phyloP scores from a whole-genome alignment of 2,888 invertebrate species.

The Fabriciana adippe region DNA sequence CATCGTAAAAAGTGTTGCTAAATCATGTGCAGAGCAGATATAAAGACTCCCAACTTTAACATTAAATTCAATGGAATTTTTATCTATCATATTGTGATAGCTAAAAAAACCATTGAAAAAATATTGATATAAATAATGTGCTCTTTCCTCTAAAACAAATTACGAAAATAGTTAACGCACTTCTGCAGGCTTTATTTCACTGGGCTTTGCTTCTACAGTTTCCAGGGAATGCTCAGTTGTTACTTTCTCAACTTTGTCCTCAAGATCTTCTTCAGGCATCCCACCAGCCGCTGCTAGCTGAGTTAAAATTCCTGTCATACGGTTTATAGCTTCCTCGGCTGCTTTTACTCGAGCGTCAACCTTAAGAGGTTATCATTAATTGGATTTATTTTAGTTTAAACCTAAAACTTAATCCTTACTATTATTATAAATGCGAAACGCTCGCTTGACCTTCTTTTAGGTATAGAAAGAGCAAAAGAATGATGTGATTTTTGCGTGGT shows the following conservation, averaged over 20 bases:
- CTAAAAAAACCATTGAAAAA: not conserved
- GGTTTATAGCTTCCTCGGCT: conserved; percentile 55
- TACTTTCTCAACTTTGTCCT: conserved; percentile 50
- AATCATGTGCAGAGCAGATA: too few relatives aligned
- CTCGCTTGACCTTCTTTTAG: too few relatives aligned
- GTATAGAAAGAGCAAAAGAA: too few relatives aligned
- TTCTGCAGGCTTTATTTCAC: conserved; percentile 25
- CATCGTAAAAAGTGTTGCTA: too few relatives aligned
- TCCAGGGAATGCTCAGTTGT: not conserved
- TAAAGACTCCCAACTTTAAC: too few relatives aligned
- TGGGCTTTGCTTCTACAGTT: conserved; percentile 63
- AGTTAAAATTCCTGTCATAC: conserved; percentile 56
- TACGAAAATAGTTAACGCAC: conserved; percentile 4
- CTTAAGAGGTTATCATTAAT: conserved; percentile 38
- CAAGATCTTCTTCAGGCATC: conserved; percentile 48
- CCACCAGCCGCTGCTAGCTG: conserved; percentile 53
- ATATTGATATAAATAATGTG: not conserved
- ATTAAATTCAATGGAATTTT: too few relatives aligned
- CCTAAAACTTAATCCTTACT: too few relatives aligned
- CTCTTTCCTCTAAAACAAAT: not conserved
- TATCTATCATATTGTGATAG: too few relatives aligned
- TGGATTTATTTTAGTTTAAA: too few relatives aligned
- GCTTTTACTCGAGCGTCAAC: conserved; percentile 56
- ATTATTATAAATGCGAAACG: not conserved
- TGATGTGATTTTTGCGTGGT: too few relatives aligned